These are phyloP conservation scores for Tetrao urogallus DNA, from an alignment of 2,113 vertebrate genomes.

Conservation along the genomic window DNA sequence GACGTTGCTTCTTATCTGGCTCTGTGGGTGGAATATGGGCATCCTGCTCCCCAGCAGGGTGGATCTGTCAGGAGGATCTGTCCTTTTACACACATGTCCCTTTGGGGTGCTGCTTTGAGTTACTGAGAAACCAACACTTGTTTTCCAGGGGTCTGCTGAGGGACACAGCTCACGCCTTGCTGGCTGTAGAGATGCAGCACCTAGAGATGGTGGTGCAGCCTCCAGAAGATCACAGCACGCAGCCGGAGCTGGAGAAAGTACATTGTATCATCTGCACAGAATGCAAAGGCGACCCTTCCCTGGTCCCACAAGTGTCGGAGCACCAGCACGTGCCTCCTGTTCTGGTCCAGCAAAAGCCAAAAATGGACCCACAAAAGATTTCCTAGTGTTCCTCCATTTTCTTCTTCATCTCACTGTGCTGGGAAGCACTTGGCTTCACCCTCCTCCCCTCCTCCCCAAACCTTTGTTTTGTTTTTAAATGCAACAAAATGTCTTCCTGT, in stretches of 20 bases:
- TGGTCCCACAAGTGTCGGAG: slow-evolving; percentile 78
- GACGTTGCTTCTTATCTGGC: rapidly evolving
- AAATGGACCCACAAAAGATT: background rate
- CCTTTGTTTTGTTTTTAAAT: slow-evolving; percentile 35
- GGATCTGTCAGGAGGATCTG: background rate
- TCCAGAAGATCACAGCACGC: background rate
- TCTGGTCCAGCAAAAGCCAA: background rate
- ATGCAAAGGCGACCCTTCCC: slow-evolving; percentile 46
- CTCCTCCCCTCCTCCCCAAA: background rate
- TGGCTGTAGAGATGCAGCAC: rapidly evolving
- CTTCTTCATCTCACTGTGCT: background rate
- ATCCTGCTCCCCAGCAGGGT: background rate
- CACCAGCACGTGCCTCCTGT: slow-evolving; percentile 80
- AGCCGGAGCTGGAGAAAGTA: slow-evolving; percentile 8
- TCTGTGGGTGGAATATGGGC: background rate
- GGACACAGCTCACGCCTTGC: background rate
- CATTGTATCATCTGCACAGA: slow-evolving; percentile 69
- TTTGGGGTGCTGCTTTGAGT: background rate
- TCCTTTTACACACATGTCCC: background rate
- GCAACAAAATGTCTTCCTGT: slow-evolving; percentile 56
- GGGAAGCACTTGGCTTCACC: background rate
- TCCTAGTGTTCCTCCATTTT: background rate
- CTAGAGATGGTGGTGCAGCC: background rate
- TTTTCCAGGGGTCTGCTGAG: background rate
- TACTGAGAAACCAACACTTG: background rate